These are phyloP conservation scores for Tetheella fluctuosa DNA, from an alignment of 2,888 invertebrate species.

Conservation along the genomic window DNA sequence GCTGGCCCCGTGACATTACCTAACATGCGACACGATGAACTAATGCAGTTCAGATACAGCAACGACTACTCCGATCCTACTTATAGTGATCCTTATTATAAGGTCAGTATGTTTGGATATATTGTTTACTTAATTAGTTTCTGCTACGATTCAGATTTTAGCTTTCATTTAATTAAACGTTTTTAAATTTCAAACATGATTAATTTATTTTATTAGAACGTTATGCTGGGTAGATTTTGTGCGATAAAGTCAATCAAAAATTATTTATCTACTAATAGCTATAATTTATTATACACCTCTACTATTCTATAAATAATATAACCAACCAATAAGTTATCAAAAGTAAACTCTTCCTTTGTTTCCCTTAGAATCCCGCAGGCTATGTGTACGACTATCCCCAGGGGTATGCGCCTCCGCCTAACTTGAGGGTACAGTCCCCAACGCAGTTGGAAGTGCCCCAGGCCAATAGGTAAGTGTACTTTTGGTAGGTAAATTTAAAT, in stretches of 20 bases:
- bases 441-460: conserved; percentile 55
- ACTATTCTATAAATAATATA: not conserved
- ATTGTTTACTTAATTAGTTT: not conserved
- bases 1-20: conserved; percentile 91
- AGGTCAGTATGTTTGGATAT: conserved; percentile 59
- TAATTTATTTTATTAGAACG: too few relatives aligned
- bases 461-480: conserved; percentile 52
- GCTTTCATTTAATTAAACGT: too few relatives aligned
- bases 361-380: conserved; percentile 65
- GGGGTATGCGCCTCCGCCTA: conserved; percentile 74
- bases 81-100: conserved; percentile 83
- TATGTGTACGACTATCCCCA: conserved; percentile 78
- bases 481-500: not conserved
- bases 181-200: too few relatives aligned
- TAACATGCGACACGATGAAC: conserved; percentile 85
- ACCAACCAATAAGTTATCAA: conserved; percentile 24
- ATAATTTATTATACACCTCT: not conserved
- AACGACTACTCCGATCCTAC: conserved; percentile 91
- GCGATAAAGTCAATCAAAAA: too few relatives aligned
- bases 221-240: too few relatives aligned
- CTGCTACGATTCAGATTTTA: too few relatives aligned
- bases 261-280: not conserved
- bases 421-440: conserved; percentile 75
- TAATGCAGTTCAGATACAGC: conserved; percentile 85
- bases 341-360: conserved; percentile 17